phyloP scores from a whole-genome alignment of 2,888 invertebrate species.

The Heliconius aoede region DNA sequence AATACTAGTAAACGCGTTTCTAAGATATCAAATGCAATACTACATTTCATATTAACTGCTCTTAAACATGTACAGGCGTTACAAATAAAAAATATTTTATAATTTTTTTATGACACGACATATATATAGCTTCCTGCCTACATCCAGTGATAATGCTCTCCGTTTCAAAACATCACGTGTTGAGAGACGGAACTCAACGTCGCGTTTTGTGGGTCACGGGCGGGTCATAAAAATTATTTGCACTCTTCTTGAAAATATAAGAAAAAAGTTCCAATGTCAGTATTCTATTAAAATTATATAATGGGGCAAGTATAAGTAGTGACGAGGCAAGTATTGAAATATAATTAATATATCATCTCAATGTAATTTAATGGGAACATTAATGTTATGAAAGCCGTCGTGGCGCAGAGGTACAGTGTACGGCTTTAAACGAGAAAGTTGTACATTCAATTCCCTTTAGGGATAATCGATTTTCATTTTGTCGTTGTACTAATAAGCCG shows the following conservation, averaged over 20 bases:
- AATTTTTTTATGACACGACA: no score
- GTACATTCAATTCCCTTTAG: background rate
- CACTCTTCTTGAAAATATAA: background rate
- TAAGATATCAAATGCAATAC: background rate
- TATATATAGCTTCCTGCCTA: no score
- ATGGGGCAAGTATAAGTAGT: no score
- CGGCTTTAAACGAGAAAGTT: background rate
- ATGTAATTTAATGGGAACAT: background rate
- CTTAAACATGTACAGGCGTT: slow-evolving; percentile 5
- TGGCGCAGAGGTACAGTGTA: background rate
- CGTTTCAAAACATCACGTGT: background rate
- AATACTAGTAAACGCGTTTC: no score
- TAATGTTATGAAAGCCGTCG: background rate
- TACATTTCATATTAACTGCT: background rate
- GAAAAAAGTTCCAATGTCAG: background rate
- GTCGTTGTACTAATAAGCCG: background rate
- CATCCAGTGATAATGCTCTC: no score
- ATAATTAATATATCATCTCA: background rate
- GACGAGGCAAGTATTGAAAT: background rate
- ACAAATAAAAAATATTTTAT: background rate
- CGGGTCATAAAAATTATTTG: background rate
- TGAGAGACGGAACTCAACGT: no score
- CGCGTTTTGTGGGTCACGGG: background rate
- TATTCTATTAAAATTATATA: background rate
- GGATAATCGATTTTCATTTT: background rate